Conservation (phyloP, 2,797 vertebrate species). For the Ceryle rudis region DNA sequence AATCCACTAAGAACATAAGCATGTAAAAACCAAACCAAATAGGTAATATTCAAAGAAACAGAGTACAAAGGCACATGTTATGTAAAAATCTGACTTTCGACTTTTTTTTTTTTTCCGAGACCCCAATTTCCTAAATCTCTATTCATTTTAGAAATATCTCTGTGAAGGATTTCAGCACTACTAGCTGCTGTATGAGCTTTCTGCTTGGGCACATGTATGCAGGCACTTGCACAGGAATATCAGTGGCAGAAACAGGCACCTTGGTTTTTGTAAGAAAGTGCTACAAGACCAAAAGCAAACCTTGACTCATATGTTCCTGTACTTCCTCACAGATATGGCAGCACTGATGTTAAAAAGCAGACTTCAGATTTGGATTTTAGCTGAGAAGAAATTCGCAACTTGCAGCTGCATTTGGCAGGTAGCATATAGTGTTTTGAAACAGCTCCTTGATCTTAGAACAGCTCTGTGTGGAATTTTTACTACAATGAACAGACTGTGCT, state of each 20-base stretch:
- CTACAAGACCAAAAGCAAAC: background rate
- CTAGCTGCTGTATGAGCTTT: fast-evolving
- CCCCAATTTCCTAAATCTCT: background rate
- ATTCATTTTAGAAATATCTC: background rate
- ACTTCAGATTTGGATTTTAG: background rate
- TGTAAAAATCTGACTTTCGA: slow-evolving; percentile 69
- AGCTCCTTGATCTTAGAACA: background rate
- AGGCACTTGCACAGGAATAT: background rate
- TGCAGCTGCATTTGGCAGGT: background rate
- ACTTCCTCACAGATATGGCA: fast-evolving
- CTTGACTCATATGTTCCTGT: fast-evolving
- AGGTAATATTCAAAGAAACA: slow-evolving; percentile 25
- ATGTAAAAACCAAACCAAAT: background rate
- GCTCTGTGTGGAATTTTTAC: background rate
- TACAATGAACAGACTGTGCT: background rate
- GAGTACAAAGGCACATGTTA: background rate
- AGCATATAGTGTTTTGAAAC: background rate
- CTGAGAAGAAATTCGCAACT: background rate
- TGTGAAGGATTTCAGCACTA: background rate
- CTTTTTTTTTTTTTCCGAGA: background rate
- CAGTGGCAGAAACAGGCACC: fast-evolving
- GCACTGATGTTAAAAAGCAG: background rate
- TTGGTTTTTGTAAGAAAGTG: background rate
- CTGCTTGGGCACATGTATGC: fast-evolving
- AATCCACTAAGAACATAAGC: background rate